Percentiles rank a stretch among this genome's conserved stretches.
Evolutionary conservation across 2,113 vertebrate species (phyloP).

Genomic region (Oxygymnocypris stewartii): DNA sequence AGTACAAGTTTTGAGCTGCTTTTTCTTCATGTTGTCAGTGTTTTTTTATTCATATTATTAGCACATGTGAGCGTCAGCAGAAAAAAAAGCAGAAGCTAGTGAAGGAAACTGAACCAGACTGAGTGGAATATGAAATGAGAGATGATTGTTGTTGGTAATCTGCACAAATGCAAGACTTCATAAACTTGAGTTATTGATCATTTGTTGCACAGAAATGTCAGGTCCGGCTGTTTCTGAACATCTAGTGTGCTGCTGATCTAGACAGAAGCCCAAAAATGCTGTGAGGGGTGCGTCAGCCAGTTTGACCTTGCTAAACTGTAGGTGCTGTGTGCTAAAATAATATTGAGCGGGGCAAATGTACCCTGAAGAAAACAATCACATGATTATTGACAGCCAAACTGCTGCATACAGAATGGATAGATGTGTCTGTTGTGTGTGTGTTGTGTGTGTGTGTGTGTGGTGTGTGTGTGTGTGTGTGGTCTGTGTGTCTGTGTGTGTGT

Average conservation of each 20-base stretch:
- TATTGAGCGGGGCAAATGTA: too few species aligned
- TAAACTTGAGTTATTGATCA: neutral
- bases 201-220: neutral
- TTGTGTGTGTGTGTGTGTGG: too few species aligned
- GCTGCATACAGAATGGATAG: too few species aligned
- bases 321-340: neutral
- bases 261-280: neutral
- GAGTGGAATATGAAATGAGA: neutral
- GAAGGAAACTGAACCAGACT: slow-evolving; percentile 21
- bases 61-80: slow-evolving; percentile 26
- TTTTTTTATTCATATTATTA: neutral
- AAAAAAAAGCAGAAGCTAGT: slow-evolving; percentile 55
- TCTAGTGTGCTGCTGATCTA: too few species aligned
- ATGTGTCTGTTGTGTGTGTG: neutral
- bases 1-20: neutral
- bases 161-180: neutral
- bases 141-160: neutral
- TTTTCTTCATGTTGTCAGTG: neutral
- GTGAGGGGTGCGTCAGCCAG: too few species aligned
- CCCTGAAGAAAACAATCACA: too few species aligned
- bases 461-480: too few species aligned
- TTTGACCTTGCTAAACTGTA: too few species aligned
- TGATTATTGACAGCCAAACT: too few species aligned
- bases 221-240: neutral
- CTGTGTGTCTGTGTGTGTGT: too few species aligned